Percentiles rank a stretch among this genome's conserved stretches.
Conservation (phyloP, 2,888 invertebrate species). For the Orthosia incerta region DNA sequence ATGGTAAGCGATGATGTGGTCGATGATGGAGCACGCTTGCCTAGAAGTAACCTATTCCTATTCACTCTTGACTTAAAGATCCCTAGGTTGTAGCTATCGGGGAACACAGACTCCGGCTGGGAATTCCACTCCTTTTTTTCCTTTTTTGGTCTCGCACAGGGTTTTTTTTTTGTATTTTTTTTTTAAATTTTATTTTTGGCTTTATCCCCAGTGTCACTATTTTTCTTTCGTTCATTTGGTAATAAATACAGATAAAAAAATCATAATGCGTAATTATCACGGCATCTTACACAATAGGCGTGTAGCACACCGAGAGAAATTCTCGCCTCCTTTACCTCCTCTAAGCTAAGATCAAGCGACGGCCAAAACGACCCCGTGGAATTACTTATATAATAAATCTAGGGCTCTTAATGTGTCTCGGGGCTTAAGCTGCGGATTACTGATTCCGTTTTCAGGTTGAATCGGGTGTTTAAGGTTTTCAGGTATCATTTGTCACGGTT, state of each 20-base stretch:
- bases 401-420: slow-evolving; percentile 63
- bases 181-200: no score
- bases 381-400: slow-evolving; percentile 65
- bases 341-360: slow-evolving; percentile 61
- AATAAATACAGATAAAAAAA: neutral
- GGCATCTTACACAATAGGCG: slow-evolving; percentile 21
- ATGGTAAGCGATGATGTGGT: no score
- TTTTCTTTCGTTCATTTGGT: no score
- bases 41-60: no score
- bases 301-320: slow-evolving; percentile 8
- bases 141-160: no score
- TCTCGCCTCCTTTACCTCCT: slow-evolving; percentile 16
- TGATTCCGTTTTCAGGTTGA: slow-evolving; percentile 45
- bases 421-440: slow-evolving; percentile 53
- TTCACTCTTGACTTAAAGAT: no score
- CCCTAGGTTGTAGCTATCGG: no score
- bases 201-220: no score
- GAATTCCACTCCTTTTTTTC: no score
- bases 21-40: no score
- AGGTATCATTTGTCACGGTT: slow-evolving; percentile 8
- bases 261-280: neutral
- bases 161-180: no score
- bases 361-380: slow-evolving; percentile 56
- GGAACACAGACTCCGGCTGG: no score
- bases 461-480: slow-evolving; percentile 26